Conservation (phyloP, 1,140 invertebrate species). For the Pararge aegeria region DNA sequence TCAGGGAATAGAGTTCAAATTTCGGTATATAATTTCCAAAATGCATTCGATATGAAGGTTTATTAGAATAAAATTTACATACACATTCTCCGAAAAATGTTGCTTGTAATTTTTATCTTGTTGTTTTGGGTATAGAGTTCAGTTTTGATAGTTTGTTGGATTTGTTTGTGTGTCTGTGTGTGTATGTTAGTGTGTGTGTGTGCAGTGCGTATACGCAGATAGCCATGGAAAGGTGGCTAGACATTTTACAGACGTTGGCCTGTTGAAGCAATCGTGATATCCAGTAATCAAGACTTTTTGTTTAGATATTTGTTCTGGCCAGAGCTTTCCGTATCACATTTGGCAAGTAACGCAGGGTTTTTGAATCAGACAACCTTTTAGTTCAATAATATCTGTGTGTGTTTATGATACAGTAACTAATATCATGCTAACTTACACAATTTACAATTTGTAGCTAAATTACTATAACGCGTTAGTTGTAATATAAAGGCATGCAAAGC, state of each 20-base stretch:
- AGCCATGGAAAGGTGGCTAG: conserved; percentile 46
- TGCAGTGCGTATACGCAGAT: conserved; percentile 46
- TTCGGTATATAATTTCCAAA: neutral
- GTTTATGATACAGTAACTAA: too few species aligned
- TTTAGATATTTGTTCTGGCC: neutral
- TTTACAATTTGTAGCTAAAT: too few species aligned
- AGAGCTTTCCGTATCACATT: too few species aligned
- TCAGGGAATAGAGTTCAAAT: conserved; percentile 15
- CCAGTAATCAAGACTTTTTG: neutral
- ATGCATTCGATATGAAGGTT: conserved; percentile 25
- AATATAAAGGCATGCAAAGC: too few species aligned
- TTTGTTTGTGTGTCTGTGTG: conserved; percentile 24
- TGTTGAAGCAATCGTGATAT: conserved; percentile 3
- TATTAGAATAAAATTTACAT: conserved; percentile 22
- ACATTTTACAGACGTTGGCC: conserved; percentile 47
- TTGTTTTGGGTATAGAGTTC: conserved; percentile 4
- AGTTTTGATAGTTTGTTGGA: conserved; percentile 7
- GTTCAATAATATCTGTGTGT: too few species aligned
- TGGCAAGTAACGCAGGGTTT: too few species aligned
- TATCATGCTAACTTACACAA: too few species aligned
- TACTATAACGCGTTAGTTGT: too few species aligned
- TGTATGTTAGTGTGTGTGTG: conserved; percentile 22
- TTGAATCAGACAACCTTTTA: too few species aligned
- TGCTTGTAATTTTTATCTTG: neutral
- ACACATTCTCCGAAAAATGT: conserved; percentile 1